A percentile compares a stretch with the other conserved stretches of the same genome.
Conservation (phyloP, 1,140 invertebrate species). For the Megalopta genalis region DNA sequence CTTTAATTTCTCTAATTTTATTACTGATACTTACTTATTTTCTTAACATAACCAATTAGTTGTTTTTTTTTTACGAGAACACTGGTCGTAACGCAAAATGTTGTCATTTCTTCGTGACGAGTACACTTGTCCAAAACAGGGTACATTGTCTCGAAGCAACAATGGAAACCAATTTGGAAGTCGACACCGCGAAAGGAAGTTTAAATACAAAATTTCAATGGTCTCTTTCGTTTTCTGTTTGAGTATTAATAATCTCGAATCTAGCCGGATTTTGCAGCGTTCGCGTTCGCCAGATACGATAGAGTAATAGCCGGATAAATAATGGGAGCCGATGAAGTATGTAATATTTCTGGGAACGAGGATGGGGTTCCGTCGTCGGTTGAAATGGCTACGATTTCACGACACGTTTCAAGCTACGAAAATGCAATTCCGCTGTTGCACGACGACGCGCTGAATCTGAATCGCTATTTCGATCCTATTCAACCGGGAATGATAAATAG, state of each 20-base stretch:
- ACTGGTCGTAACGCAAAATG: too few species aligned
- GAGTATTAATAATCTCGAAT: conserved; percentile 1
- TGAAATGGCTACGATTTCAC: conserved; percentile 24
- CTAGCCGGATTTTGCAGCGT: not conserved
- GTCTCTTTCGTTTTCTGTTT: not conserved
- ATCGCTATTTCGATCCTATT: conserved; percentile 20
- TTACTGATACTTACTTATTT: too few species aligned
- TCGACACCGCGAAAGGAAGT: too few species aligned
- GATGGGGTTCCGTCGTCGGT: not conserved
- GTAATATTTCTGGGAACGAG: not conserved
- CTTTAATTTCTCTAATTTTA: too few species aligned
- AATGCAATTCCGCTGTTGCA: conserved; percentile 19
- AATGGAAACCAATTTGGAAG: too few species aligned
- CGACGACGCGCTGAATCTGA: conserved; percentile 6
- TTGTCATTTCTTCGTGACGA: too few species aligned
- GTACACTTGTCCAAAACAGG: too few species aligned
- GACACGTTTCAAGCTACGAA: conserved; percentile 7
- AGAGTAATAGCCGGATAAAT: conserved; percentile 2
- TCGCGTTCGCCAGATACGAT: too few species aligned
- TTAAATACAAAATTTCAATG: too few species aligned
- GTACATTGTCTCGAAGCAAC: too few species aligned
- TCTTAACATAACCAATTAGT: too few species aligned
- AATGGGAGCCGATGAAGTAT: not conserved
- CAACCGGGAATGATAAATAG: conserved; percentile 1
- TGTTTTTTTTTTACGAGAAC: too few species aligned